These are phyloP conservation scores for Oryctolagus cuniculus DNA, from an alignment of 2,113 vertebrate genomes.

Conservation along the genomic window mOryCun1.1 NC_091452.1:29214501-29215000, in stretches of 20 bases:
- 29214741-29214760: not conserved
- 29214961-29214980: not conserved
- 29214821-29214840: conserved; percentile 32
- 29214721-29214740: not conserved
- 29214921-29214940: not conserved
- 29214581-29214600: not conserved
- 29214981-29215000: not conserved
- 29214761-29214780: not conserved
- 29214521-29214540: not conserved
- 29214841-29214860: not conserved
- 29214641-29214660: conserved; percentile 21
- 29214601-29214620: too few relatives aligned
- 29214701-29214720: not conserved
- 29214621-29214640: not conserved
- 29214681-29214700: conserved; percentile 53
- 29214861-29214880: not conserved
- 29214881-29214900: too few relatives aligned
- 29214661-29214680: conserved; percentile 6
- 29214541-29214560: not conserved
- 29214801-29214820: too few relatives aligned
- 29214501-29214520: conserved; percentile 31
- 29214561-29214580: not conserved
- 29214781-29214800: not conserved
- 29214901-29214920: not conserved
- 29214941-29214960: conserved; percentile 22